Conservation (phyloP, 2,888 invertebrate species). For the Mystacides longicornis region DNA sequence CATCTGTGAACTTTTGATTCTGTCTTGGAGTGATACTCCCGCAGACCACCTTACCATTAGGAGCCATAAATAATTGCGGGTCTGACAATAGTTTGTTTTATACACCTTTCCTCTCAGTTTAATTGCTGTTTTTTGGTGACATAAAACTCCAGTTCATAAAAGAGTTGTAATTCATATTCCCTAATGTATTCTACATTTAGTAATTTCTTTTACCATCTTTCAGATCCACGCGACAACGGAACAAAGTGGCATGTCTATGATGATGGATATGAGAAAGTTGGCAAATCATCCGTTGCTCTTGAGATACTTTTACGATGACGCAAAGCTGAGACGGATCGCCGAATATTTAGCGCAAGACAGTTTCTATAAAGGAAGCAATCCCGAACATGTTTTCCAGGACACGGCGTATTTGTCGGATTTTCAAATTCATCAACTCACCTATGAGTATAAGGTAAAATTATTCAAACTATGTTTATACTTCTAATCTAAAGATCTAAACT, state of each 20-base stretch:
- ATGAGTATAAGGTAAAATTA: slow-evolving; percentile 50
- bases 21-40: no score
- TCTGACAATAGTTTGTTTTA: no score
- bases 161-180: no score
- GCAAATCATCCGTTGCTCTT: slow-evolving; percentile 90
- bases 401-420: slow-evolving; percentile 85
- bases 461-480: not conserved
- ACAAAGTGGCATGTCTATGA: slow-evolving; percentile 65
- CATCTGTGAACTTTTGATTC: no score
- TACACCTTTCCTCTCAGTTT: no score
- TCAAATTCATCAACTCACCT: slow-evolving; percentile 75
- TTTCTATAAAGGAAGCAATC: slow-evolving; percentile 67
- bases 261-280: slow-evolving; percentile 90
- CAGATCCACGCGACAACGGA: slow-evolving; percentile 48
- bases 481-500: not conserved
- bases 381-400: slow-evolving; percentile 78
- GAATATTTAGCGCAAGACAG: slow-evolving; percentile 58
- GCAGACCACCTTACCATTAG: no score
- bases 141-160: no score
- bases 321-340: slow-evolving; percentile 59
- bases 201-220: no score
- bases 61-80: no score
- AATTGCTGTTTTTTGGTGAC: no score
- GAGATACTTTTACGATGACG: slow-evolving; percentile 64
- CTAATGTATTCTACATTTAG: no score